Evolutionary conservation across 2,888 invertebrate genomes (phyloP), one percentile per base, ranked within the genome.

Genomic region (Alloscopus bannaensis): DNA sequence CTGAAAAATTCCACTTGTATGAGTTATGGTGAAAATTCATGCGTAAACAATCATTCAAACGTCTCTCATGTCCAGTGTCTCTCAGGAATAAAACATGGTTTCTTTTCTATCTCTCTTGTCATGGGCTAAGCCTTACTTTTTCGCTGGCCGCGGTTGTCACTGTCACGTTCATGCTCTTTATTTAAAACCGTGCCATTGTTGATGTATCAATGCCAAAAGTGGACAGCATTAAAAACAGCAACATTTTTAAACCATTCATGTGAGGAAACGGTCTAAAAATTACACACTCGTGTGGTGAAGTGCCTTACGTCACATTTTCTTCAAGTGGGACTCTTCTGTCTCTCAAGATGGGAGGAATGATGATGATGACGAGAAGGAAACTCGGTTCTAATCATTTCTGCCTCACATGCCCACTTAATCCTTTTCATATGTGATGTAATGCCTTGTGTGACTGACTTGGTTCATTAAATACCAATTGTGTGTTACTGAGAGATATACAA

Each of bases 381-480:
- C 47, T 36, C 36, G 4, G n/a, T 40, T 13, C 40, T 45, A 24
- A 50, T 36, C 36, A 16, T 52, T 45, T 20, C 22, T 42, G 8
- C n/a, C 47, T 47, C 6, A 57, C 8, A 20, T 22, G 18, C 13
- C 47, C 26, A 16, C 29, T 11, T 57, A 24, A 52, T 69, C 52
- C 69, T 36, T 31, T 31, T 57, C 26, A 24, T n/a, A n/a, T n/a
- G n/a, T n/a, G n/a, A n/a, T 29, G n/a, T n/a, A 24, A 42, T 24
- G 42, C 8, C 18, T 24, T 60, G 26, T 47, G 55, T 77, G 77
- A 70, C 57, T 77, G 57, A 71, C 59, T 70, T 64, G 71, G 40
- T 78, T 78, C 78, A 78, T 78, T 78, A 78, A 78, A 70, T 71
- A 50, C 24, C 57, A 78, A 78, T 78, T 78, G 78, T 69, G 3